phyloP scores from a whole-genome alignment of 1,140 invertebrate species.

The Phthorimaea operculella region DNA sequence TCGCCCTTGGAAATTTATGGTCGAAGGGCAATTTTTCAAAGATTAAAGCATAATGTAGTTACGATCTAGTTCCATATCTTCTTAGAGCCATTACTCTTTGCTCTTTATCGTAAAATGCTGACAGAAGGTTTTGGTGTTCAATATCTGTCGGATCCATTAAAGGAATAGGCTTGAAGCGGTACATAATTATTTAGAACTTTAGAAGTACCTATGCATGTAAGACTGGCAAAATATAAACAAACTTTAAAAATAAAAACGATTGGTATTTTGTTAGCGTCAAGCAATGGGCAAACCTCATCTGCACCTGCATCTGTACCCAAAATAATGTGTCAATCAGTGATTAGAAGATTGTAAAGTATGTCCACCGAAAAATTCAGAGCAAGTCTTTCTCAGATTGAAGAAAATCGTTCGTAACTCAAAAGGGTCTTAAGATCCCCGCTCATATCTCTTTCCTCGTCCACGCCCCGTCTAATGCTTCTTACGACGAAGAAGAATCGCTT shows the following conservation, averaged over 20 bases:
- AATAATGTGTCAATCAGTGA: background rate
- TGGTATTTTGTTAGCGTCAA: background rate
- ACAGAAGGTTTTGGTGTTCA: constrained; percentile 36
- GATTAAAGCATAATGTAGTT: constrained; percentile 17
- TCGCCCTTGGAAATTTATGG: constrained; percentile 7
- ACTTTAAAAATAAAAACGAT: too few relatives aligned
- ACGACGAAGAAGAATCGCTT: constrained; percentile 39
- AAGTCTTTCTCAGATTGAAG: background rate
- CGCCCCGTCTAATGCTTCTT: constrained; percentile 27
- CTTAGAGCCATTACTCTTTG: constrained; percentile 25
- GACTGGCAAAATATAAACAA: background rate
- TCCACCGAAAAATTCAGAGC: background rate
- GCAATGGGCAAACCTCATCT: background rate
- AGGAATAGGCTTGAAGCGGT: too few relatives aligned
- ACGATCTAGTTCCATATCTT: constrained; percentile 32
- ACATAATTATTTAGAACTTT: too few relatives aligned
- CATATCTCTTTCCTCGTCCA: constrained; percentile 4
- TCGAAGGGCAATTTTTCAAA: constrained; percentile 20
- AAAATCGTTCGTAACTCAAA: too few relatives aligned
- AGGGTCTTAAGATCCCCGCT: background rate
- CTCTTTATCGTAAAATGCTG: constrained; percentile 29
- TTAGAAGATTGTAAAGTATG: too few relatives aligned
- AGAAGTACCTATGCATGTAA: background rate
- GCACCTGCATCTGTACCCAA: background rate
- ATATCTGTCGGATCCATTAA: constrained; percentile 15